These are phyloP conservation scores for Ethmia dodecea DNA, from an alignment of 2,888 invertebrate genomes.

Conservation along the genomic window DNA sequence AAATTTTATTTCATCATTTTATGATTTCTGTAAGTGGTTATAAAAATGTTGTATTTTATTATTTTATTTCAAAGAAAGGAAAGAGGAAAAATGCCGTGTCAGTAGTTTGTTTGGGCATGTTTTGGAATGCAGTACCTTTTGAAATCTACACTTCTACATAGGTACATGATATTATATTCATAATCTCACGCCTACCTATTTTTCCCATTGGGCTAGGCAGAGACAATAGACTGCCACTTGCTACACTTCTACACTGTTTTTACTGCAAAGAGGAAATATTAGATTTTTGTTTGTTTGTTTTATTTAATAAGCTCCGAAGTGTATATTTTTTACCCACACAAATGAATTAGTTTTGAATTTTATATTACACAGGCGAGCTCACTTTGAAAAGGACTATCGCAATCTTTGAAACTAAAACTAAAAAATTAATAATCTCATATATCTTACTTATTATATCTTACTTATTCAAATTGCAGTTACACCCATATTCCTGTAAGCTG, in stretches of 20 bases:
- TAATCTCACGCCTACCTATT: not conserved
- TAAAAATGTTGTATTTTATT: not conserved
- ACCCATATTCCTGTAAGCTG: constrained; percentile 22
- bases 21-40: not conserved
- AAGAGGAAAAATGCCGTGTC: not conserved
- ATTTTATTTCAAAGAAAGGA: too few relatives aligned
- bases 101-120: not conserved
- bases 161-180: not conserved
- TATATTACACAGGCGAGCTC: not conserved
- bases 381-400: not conserved
- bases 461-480: constrained; percentile 25
- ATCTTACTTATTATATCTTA: constrained; percentile 4
- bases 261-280: too few relatives aligned
- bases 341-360: not conserved
- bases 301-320: too few relatives aligned
- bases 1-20: constrained; percentile 1
- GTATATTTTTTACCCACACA: too few relatives aligned
- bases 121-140: not conserved
- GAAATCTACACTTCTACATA: not conserved
- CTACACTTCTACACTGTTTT: too few relatives aligned
- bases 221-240: too few relatives aligned
- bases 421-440: too few relatives aligned
- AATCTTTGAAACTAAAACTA: not conserved
- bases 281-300: too few relatives aligned
- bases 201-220: too few relatives aligned